Evolutionary conservation across 2,797 vertebrate genomes (phyloP), one percentile per base, ranked within the genome.

Genomic region (Myripristis jacobus): DNA sequence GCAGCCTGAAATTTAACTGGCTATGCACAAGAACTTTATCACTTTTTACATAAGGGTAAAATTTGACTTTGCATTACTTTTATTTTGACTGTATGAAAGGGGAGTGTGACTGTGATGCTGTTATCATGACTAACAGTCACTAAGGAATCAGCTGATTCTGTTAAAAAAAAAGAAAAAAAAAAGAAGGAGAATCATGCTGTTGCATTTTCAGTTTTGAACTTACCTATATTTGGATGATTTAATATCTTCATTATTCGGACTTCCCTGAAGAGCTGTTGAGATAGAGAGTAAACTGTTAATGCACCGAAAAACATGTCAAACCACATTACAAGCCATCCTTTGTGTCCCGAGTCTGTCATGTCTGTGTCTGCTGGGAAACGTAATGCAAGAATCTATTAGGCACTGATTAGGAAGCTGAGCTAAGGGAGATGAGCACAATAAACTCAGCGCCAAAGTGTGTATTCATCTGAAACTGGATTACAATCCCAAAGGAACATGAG

Each of bases 171-270:
- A n/a, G n/a, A n/a, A n/a, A n/a, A n/a, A n/a, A n/a, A 6, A 6
- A 29, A 29, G 3, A 29, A 29, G 27, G 6, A 29, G 3, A 29
- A 41, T 47, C 31, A 58, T 57, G 60, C 36, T 73, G 7, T 18
- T 55, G 18, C 9, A 59, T 15, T 55, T 16, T 66, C 6, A 41
- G n/a, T 7, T 52, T 65, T 75, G 11, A 64, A 76, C 96, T 88
- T 92, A 97, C 96, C 96, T 93, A 97, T 98, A 91, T 97, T 98
- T 71, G 96, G 96, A 91, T 98, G 96, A 93, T 97, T 98, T 91
- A 98, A 75, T 87, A 97, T 93, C 95, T 98, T 98, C 96, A 98
- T 98, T 95, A 98, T 97, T 93, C 96, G 93, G 86, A 98, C 96
- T 95, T 98, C 96, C 91, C 96, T 95, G 93, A 97, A 98, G 86